Evolutionary conservation across 1,140 invertebrate genomes (phyloP).

Genomic region (Drosophila hydei): DNA sequence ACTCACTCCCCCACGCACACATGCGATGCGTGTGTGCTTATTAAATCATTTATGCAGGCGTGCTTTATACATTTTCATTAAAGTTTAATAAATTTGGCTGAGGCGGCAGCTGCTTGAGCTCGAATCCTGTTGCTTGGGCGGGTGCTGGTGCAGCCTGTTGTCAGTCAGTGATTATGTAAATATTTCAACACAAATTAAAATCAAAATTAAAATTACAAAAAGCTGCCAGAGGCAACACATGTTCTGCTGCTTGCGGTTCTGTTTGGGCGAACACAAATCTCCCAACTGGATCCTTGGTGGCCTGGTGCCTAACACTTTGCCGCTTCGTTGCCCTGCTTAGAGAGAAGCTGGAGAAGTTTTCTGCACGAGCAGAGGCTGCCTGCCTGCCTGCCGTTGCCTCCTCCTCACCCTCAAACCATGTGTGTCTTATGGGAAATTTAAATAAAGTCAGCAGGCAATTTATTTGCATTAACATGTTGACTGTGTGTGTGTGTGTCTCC

Average conservation of each 20-base stretch:
- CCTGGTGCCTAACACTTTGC: constrained; percentile 68
- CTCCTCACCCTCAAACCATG: constrained; percentile 30
- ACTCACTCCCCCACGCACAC: constrained; percentile 8
- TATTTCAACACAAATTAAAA: constrained; percentile 83
- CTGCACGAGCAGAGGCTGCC: constrained; percentile 7
- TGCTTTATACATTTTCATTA: constrained; percentile 82
- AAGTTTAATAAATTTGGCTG: constrained; percentile 72
- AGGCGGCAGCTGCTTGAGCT: constrained; percentile 57
- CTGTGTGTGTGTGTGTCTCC: constrained; percentile 26
- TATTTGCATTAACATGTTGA: constrained; percentile 80
- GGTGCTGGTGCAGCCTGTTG: constrained; percentile 52
- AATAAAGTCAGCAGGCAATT: constrained; percentile 82
- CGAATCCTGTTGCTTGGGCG: constrained; percentile 27
- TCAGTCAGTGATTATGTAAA: constrained; percentile 83
- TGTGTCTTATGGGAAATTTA: constrained; percentile 82
- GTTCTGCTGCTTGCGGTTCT: constrained; percentile 47
- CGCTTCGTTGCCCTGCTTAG: constrained; percentile 52
- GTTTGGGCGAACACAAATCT: constrained; percentile 2
- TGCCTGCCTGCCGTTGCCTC: background rate
- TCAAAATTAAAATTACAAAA: constrained; percentile 83
- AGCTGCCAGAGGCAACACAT: constrained; percentile 73
- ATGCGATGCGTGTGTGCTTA: constrained; percentile 46
- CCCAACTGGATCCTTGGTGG: constrained; percentile 1
- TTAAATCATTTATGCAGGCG: constrained; percentile 79
- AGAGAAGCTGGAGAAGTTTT: constrained; percentile 18